Evolutionary conservation across 2,113 vertebrate species (phyloP).

Genomic region (human (Homo sapiens)): DNA sequence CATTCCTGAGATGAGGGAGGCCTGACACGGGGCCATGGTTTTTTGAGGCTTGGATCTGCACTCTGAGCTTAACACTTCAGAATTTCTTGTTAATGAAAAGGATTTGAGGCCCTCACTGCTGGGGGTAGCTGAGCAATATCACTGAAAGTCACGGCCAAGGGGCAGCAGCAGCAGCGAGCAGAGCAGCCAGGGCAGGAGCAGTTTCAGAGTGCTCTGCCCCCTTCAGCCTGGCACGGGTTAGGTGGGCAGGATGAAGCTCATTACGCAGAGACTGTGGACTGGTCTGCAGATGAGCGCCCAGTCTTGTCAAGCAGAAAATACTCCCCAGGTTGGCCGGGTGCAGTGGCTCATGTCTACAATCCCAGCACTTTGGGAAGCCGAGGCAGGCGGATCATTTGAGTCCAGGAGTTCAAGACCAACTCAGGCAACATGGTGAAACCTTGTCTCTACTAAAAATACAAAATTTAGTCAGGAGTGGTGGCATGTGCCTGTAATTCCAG

Average conservation of each 20-base stretch:
- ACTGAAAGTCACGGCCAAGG: background rate
- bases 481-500: no score
- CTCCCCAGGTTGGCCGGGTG: background rate
- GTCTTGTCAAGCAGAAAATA: background rate
- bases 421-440: no score
- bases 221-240: background rate
- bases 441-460: no score
- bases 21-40: background rate
- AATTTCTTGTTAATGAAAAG: background rate
- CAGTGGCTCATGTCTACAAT: no score
- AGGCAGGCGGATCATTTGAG: no score
- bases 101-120: no score
- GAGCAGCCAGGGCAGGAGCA: no score
- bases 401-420: no score
- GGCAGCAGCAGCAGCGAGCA: no score
- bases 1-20: background rate
- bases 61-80: background rate
- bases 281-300: background rate
- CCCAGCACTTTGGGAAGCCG: no score
- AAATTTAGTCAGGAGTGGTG: no score
- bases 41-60: background rate
- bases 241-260: background rate
- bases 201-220: background rate
- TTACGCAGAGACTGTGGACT: background rate
- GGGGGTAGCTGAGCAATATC: background rate